Conservation (phyloP, 2,888 invertebrate genomes). For the Brachypterus glaber region DNA sequence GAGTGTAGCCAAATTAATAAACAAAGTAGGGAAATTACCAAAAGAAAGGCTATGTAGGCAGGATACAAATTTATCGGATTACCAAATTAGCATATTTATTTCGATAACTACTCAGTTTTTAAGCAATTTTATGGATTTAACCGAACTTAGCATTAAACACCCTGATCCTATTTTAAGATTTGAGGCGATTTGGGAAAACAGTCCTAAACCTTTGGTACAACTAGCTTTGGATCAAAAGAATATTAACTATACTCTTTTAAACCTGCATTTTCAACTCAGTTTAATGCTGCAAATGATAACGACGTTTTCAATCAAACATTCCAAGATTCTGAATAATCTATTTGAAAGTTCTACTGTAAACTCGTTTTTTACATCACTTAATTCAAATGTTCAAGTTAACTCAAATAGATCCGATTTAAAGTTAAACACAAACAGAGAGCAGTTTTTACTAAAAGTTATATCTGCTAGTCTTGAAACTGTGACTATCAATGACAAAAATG, state of each 20-base stretch:
- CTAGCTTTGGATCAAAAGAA: constrained; percentile 67
- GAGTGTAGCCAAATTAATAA: constrained; percentile 62
- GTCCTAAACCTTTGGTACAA: constrained; percentile 55
- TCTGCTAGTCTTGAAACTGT: constrained; percentile 66
- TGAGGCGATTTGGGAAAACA: constrained; percentile 61
- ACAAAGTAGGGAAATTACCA: constrained; percentile 74
- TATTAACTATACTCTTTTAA: constrained; percentile 65
- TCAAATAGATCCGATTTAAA: constrained; percentile 56
- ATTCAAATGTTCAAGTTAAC: constrained; percentile 37
- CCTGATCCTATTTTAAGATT: constrained; percentile 41
- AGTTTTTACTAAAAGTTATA: constrained; percentile 65
- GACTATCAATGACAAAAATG: constrained; percentile 45
- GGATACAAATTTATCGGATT: constrained; percentile 62
- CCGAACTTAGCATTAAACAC: constrained; percentile 33
- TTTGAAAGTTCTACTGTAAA: constrained; percentile 64
- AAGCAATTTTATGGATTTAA: constrained; percentile 40
- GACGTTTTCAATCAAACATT: constrained; percentile 62
- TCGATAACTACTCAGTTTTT: constrained; percentile 44
- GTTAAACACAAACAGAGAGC: constrained; percentile 55
- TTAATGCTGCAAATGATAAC: constrained; percentile 70
- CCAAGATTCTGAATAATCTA: constrained; percentile 62
- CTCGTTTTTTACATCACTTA: constrained; percentile 45
- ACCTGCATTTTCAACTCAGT: constrained; percentile 72
- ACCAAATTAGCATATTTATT: constrained; percentile 47
- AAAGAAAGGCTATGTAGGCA: constrained; percentile 75